Evolutionary conservation across 2,888 invertebrate species (phyloP), one percentile per base, ranked within the genome.

Genomic region (Callosobruchus maculatus): DNA sequence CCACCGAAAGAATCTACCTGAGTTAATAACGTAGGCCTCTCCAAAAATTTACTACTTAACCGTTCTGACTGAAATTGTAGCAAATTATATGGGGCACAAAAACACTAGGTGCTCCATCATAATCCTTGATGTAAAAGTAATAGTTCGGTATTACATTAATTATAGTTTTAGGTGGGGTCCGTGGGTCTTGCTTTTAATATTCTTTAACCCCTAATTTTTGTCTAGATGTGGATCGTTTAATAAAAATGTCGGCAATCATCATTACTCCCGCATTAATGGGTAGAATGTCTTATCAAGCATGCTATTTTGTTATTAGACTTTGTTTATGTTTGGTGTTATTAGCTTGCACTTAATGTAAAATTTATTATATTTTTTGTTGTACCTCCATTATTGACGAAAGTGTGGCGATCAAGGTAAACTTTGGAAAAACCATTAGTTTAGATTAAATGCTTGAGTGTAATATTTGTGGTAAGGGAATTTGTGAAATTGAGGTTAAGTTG

Each of bases 131-230:
- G 68, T 68, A 68, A 68, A 68, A 68, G 68, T 68, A 68, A 68
- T 68, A 68, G 68, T 21, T 68, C 68, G 22, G 68, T 68, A 68
- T 68, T 68, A 68, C 13, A 13, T 68, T 68, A 68, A 68, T 68
- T 68, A 68, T 68, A 68, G 21, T 21, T 22, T 68, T 22, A n/a
- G 22, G 22, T 68, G 68, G 21, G 21, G 21, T 49, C 49, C 49
- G 13, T 13, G 26, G 21, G 68, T 68, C 21, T 68, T 21, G 68
- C 68, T 21, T 68, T 68, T 68, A 68, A 68, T 68, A 21, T 68
- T 68, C 22, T 68, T 68, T 20, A 21, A 21, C 22, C 68, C 22
- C 21, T 68, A 68, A 68, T 68, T 68, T 68, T 68, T 68, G 22
- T 22, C 21, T 21, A 21, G 68, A 68, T 21, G 22, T 68, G 68